Conservation (phyloP, 2,888 invertebrate genomes). For the Rapana venosa region DNA sequence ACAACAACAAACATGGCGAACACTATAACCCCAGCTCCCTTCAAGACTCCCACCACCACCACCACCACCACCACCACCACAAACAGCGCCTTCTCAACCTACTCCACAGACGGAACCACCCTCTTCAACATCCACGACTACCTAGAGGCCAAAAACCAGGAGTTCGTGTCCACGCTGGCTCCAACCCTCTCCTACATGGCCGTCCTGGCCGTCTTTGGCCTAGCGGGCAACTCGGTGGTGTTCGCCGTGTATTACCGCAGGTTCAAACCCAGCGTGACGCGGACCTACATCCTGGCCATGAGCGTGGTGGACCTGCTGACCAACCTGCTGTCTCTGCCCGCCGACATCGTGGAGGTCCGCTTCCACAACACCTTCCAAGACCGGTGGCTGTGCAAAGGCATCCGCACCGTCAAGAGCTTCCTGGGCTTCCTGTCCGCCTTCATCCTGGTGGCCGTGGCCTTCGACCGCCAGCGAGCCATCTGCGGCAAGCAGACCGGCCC, state of each 20-base stretch:
- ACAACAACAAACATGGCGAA: background rate
- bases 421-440: background rate
- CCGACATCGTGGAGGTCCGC: constrained; percentile 22
- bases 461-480: constrained; percentile 45
- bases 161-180: constrained; percentile 3
- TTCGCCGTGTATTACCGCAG: constrained; percentile 45
- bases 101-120: background rate
- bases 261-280: constrained; percentile 43
- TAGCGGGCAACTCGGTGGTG: constrained; percentile 43
- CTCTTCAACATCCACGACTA: background rate
- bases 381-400: background rate
- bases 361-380: constrained; percentile 27
- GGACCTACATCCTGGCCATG: constrained; percentile 48
- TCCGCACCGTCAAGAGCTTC: background rate
- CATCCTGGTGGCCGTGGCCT: constrained; percentile 35
- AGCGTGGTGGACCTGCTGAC: constrained; percentile 42
- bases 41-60: background rate
- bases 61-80: background rate
- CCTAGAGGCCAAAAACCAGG: background rate
- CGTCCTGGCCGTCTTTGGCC: constrained; percentile 20
- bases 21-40: background rate
- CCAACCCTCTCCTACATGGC: constrained; percentile 36
- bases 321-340: constrained; percentile 43
- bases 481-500: constrained; percentile 31
- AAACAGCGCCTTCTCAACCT: background rate